Conservation (phyloP, 23 tunicate genomes). For the Trididemnum nubilum region DNA sequence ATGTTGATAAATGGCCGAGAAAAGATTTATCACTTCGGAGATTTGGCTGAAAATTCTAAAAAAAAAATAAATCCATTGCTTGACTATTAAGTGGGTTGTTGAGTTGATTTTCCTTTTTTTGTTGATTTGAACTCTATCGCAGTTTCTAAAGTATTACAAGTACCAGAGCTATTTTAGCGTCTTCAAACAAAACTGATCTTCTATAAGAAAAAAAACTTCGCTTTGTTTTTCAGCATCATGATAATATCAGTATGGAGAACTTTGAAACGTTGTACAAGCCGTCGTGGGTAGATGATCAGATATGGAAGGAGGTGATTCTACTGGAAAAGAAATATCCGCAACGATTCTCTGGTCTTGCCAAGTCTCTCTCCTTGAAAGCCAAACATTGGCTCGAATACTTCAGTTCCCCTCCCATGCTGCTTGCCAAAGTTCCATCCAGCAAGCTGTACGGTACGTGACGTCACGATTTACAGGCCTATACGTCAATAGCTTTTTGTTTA, state of each 20-base stretch:
- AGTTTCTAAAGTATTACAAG: no score
- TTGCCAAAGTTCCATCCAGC: conserved; percentile 56
- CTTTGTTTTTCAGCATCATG: background rate
- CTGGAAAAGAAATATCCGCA: conserved; percentile 45
- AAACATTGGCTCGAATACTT: conserved; percentile 85
- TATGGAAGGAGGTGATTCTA: conserved; percentile 42
- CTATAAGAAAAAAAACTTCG: background rate
- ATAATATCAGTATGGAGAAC: no score
- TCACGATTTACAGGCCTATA: no score
- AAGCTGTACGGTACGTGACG: conserved; percentile 54
- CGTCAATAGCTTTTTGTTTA: background rate
- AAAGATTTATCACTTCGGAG: no score
- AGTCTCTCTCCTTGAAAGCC: conserved; percentile 65
- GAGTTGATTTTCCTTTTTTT: no score
- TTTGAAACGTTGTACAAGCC: conserved; percentile 42
- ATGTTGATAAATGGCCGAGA: no score
- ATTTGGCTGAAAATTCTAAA: no score
- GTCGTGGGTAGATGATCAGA: conserved; percentile 50
- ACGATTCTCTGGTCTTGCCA: conserved; percentile 34
- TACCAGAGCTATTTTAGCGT: no score
- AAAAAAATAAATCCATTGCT: no score
- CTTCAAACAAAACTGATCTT: no score
- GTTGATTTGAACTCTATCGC: no score
- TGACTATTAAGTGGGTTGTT: no score
- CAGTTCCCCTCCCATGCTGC: conserved; percentile 47